A percentile compares a stretch with the other conserved stretches of the same genome.
Conservation (phyloP, 2,113 vertebrate species). For the Hylia prasina region DNA sequence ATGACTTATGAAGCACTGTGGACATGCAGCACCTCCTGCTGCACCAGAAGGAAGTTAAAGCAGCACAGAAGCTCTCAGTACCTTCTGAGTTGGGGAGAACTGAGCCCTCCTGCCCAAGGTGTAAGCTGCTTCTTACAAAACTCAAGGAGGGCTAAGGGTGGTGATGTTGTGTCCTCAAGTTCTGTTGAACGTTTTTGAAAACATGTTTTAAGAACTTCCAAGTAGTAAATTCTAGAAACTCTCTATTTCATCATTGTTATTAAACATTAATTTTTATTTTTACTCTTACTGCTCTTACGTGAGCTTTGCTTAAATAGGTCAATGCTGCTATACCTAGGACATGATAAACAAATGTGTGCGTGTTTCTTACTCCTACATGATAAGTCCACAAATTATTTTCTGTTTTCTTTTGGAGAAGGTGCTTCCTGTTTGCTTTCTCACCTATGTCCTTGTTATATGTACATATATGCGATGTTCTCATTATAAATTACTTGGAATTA, state of each 20-base stretch:
- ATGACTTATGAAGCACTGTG: background rate
- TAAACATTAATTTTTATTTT: background rate
- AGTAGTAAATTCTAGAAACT: background rate
- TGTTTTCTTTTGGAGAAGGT: background rate
- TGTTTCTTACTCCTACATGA: background rate
- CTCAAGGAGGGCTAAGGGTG: background rate
- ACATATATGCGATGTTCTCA: background rate
- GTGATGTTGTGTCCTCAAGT: background rate
- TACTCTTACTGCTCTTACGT: background rate
- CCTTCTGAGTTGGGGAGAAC: background rate
- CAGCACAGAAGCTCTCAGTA: background rate
- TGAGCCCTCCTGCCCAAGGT: fast-evolving
- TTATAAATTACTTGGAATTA: background rate
- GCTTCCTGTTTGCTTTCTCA: background rate
- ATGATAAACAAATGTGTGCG: background rate
- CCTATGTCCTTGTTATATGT: background rate
- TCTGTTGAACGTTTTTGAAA: background rate
- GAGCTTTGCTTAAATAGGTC: background rate
- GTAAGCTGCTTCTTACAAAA: background rate
- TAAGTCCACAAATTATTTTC: background rate
- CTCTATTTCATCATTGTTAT: background rate
- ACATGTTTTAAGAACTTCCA: background rate
- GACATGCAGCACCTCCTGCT: background rate
- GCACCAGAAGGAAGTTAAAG: background rate
- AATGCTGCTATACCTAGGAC: background rate